Base-by-base conservation (phyloP, 2,113 vertebrate genomes). In the Rhabdornis inornatus region DNA sequence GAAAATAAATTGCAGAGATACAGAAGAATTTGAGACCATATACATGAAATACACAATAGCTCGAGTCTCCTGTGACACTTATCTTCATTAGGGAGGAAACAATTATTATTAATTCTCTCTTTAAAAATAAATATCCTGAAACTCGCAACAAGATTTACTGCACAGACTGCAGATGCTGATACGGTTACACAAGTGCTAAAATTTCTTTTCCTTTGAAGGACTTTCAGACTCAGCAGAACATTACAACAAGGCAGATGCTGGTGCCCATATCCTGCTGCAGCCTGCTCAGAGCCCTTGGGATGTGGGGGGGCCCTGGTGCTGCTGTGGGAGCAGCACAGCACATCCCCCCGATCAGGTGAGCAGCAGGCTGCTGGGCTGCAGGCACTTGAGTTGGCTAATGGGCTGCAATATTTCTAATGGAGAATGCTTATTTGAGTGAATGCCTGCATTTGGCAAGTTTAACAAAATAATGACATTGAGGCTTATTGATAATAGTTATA, bases 31-130 rank as follows among this genome's bases (percentile, higher is more conserved):
- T 81, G 90, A 95, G 96, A 91, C 80, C 56, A 79, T 93, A 86
- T 72, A 78, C 89, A 90, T 94, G 83, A 95, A 95, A 95, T 89
- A 95, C 57, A 92, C 1, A 1, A 92, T 69, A 88, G 80, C 79
- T 69, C 0, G 0, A 97, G 17, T 93, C 84, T 96, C 91, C 82
- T 10, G 45, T 90, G 80, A 90, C 78, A 95, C 97, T 97, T 83
- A 95, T 96, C 96, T 97, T 98, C 97, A 97, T 97, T 96, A 97
- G 88, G 31, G 60, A 97, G 45, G 87, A 89, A 95, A 97, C 82
- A 35, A 93, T 94, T 94, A 95, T 91, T 96, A 97, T 97, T 97
- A 98, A 97, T 97, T 96, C 92, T 78, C 81, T 92, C 96, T 87
- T 93, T 92, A 89, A 96, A 96, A 87, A 92, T 50, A 91, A 97